These are phyloP conservation scores for Luffia ferchaultella DNA, from an alignment of 2,888 invertebrate species.

Conservation along the genomic window DNA sequence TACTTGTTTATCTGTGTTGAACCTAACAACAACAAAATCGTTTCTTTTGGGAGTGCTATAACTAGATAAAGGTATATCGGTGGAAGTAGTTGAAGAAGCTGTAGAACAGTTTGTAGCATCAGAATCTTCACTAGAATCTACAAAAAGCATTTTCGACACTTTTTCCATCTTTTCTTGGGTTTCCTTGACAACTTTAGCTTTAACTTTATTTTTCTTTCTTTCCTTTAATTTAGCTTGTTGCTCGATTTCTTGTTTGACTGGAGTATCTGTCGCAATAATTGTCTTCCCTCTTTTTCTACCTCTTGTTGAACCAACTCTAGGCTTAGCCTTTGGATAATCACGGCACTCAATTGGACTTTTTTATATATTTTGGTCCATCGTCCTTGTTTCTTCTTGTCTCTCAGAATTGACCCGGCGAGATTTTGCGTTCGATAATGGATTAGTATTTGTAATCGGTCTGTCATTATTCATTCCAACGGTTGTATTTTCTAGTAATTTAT, in stretches of 20 bases:
- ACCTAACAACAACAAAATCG: no score
- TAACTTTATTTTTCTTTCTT: not conserved
- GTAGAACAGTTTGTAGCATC: no score
- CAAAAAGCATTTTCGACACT: not conserved
- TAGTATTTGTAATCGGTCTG: no score
- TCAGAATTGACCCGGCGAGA: no score
- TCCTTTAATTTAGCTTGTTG: not conserved
- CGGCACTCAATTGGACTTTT: slow-evolving; percentile 2
- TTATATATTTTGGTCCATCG: slow-evolving; percentile 5
- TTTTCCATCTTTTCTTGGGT: not conserved
- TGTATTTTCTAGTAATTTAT: not conserved
- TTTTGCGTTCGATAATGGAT: no score
- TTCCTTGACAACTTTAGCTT: not conserved
- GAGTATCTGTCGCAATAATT: slow-evolving; percentile 1
- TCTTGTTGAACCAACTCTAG: not conserved
- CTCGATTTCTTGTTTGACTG: not conserved
- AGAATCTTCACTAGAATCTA: not conserved
- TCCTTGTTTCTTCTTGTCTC: slow-evolving; percentile 1
- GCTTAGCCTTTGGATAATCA: not conserved
- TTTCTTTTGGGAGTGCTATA: no score
- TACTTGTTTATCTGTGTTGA: no score
- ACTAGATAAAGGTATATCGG: no score
- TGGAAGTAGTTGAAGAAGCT: no score
- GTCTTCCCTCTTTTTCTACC: not conserved
- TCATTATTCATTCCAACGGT: no score